phyloP scores from a whole-genome alignment of 2,888 invertebrate species.

The Epistrophe grossulariae region DNA sequence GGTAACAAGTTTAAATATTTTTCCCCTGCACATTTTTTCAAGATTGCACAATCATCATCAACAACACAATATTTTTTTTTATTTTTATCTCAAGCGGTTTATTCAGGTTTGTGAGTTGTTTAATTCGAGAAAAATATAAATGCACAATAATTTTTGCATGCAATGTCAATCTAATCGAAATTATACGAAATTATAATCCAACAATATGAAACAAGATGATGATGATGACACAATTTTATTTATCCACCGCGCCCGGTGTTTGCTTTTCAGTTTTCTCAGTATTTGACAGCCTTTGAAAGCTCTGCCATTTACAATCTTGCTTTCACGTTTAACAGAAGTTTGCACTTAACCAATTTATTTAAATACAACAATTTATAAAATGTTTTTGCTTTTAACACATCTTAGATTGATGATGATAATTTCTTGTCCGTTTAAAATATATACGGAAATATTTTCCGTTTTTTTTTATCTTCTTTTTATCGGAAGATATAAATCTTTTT shows the following conservation, averaged over 20 bases:
- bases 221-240: slow-evolving; percentile 64
- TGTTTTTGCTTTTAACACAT: not conserved
- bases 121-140: slow-evolving; percentile 3
- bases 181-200: slow-evolving; percentile 19
- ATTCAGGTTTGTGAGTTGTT: not conserved
- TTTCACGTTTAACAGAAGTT: not conserved
- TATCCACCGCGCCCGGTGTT: not conserved
- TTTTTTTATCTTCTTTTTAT: not conserved
- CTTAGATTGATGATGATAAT: too few species aligned
- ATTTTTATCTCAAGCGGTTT: not conserved
- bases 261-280: not conserved
- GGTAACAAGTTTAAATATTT: slow-evolving; percentile 31
- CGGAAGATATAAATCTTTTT: not conserved
- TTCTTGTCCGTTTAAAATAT: not conserved
- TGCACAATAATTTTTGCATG: slow-evolving; percentile 20
- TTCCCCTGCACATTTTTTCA: slow-evolving; percentile 36
- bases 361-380: not conserved
- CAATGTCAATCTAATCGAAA: slow-evolving; percentile 39
- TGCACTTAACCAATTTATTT: not conserved
- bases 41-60: slow-evolving; percentile 46
- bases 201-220: slow-evolving; percentile 26
- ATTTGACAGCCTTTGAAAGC: not conserved
- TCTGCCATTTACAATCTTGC: not conserved
- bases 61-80: slow-evolving; percentile 29
- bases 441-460: not conserved